Base-by-base conservation (phyloP, 64 coral and sea anemone genomes). In the Montipora sp. region DNA sequence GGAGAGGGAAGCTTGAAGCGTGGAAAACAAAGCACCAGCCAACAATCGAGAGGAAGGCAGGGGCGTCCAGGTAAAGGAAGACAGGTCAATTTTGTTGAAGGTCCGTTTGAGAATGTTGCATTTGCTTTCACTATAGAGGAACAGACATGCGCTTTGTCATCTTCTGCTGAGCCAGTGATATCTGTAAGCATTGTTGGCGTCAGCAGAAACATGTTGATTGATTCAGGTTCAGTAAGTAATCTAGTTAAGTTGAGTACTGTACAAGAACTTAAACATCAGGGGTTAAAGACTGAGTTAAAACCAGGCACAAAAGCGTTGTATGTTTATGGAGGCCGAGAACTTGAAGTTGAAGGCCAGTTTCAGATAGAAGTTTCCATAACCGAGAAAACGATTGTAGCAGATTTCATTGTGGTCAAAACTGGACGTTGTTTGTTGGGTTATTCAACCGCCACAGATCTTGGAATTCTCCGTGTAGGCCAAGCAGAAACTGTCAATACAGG, bases 151-250 rank as follows among this genome's bases (percentile, higher is more conserved):
- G 60, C 60, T 16, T 15, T 63, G 13, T 63, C 10, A 15, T 14
- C 60, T 3, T 16, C 60, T 13, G 60, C 0, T 63, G 60, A 63
- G 60, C 13, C 60, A 63, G 60, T 63, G 60, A 63, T 63, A 11
- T 63, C 0, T 63, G 60, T 63, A 15, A 63, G 60, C 60, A 63
- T 63, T 63, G 60, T 8, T 63, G 57, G 55, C 11, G 47, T 80
- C 65, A 67, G 59, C 53, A 89, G 65, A 21, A 49, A 65, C 47
- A 19, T 89, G 5, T 79, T 72, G 12, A 87, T 90, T 79, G 75
- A 69, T 66, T 90, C 75, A 67, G 88, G 75, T 47, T 79, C 75
- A 3, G 75, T 65, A 49, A 68, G 60, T 59, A 90, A 90, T 22
- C 55, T 79, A 48, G 59, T 63, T 63, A 63, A 15, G 2, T 14